These are phyloP conservation scores for Morpho helenor DNA, from an alignment of 2,888 invertebrate species.

Conservation along the genomic window DNA sequence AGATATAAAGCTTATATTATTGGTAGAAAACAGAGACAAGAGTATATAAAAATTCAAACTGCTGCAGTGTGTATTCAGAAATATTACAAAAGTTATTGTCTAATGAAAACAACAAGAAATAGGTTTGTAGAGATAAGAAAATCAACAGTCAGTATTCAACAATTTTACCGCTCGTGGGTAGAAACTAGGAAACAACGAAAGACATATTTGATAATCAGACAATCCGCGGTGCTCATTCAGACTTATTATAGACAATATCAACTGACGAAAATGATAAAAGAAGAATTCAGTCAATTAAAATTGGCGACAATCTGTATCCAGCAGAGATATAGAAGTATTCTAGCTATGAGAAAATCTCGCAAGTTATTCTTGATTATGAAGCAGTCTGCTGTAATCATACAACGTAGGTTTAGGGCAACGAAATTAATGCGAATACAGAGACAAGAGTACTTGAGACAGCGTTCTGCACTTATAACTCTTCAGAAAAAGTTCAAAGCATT, in stretches of 20 bases:
- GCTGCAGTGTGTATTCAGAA: constrained; percentile 56
- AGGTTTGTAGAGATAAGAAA: constrained; percentile 42
- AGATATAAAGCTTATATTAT: constrained; percentile 51
- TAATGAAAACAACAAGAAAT: constrained; percentile 45
- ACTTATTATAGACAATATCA: constrained; percentile 41
- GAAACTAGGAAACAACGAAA: constrained; percentile 39
- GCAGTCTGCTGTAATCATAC: constrained; percentile 43
- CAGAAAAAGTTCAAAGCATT: constrained; percentile 58
- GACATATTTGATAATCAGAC: constrained; percentile 36
- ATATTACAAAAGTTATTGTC: constrained; percentile 49
- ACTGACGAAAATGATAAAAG: constrained; percentile 39
- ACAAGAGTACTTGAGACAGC: constrained; percentile 39
- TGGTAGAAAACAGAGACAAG: constrained; percentile 46
- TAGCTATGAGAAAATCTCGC: constrained; percentile 50
- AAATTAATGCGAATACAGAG: constrained; percentile 47
- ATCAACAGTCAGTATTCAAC: constrained; percentile 45
- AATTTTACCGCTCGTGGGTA: constrained; percentile 43
- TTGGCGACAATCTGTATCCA: constrained; percentile 61
- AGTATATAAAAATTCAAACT: constrained; percentile 49
- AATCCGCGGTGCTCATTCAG: constrained; percentile 43
- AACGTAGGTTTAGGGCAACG: constrained; percentile 57
- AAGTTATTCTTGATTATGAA: constrained; percentile 47
- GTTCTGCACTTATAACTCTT: constrained; percentile 34
- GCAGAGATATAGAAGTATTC: constrained; percentile 47
- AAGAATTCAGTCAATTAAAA: constrained; percentile 53